phyloP scores from a whole-genome alignment of 2,797 vertebrate species.

The Chaetophractus vellerosus region DNA sequence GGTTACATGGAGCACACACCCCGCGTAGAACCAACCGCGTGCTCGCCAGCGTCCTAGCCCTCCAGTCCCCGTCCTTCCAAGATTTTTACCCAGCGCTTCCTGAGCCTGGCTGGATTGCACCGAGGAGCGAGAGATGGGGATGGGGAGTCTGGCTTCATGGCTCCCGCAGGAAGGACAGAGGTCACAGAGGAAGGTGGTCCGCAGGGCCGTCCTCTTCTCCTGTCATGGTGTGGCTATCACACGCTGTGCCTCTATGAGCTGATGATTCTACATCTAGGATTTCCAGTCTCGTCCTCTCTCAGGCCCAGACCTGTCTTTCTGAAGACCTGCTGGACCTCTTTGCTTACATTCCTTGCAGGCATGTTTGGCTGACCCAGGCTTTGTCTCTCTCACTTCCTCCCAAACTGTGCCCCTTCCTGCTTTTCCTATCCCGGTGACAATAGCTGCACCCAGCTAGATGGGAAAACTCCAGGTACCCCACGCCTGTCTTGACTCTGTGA shows the following conservation, averaged over 20 bases:
- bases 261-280: neutral
- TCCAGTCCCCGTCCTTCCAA: neutral
- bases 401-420: neutral
- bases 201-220: neutral
- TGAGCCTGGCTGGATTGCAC: neutral
- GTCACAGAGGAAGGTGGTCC: neutral
- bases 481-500: neutral
- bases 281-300: neutral
- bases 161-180: neutral
- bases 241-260: neutral
- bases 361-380: neutral
- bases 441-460: neutral
- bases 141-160: neutral
- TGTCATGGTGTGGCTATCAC: neutral
- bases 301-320: neutral
- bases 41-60: too few species aligned
- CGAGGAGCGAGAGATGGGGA: neutral
- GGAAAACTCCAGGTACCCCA: neutral
- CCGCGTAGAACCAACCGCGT: accelerated
- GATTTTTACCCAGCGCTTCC: neutral
- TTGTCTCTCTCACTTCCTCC: neutral
- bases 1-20: neutral
- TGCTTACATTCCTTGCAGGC: too few species aligned
- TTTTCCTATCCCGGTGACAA: neutral
- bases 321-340: neutral